phyloP scores from a whole-genome alignment of 2,888 invertebrate species.

The Alcis repandata region DNA sequence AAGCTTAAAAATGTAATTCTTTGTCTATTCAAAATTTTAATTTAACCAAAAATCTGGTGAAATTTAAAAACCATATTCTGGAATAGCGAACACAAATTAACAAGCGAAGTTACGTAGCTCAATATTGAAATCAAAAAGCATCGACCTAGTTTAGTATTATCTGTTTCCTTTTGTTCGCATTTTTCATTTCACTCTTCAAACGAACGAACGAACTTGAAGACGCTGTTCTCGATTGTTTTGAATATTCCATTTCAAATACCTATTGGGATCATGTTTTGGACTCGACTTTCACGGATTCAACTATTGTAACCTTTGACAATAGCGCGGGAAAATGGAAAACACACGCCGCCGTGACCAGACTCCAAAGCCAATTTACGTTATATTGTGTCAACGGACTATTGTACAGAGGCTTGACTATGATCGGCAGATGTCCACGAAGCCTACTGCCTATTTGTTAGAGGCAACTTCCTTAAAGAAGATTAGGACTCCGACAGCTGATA shows the following conservation, averaged over 20 bases:
- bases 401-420: slow-evolving; percentile 9
- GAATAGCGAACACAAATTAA: background rate
- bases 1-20: background rate
- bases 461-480: slow-evolving; percentile 26
- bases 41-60: background rate
- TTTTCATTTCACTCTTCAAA: slow-evolving; percentile 22
- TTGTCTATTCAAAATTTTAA: background rate
- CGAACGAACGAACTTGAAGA: slow-evolving; percentile 12
- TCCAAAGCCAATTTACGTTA: slow-evolving; percentile 2
- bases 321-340: slow-evolving; percentile 3
- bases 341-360: slow-evolving; percentile 4
- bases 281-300: slow-evolving; percentile 2
- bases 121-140: slow-evolving; percentile 19
- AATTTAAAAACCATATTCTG: slow-evolving; percentile 1
- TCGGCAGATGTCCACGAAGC: slow-evolving; percentile 21
- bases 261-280: background rate
- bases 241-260: slow-evolving; percentile 5
- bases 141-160: slow-evolving; percentile 17
- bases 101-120: background rate
- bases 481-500: slow-evolving; percentile 17
- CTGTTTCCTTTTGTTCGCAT: slow-evolving; percentile 17
- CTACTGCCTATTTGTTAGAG: slow-evolving; percentile 20
- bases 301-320: background rate
- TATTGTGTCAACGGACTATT: slow-evolving; percentile 3
- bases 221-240: background rate